A percentile compares a stretch with the other conserved stretches of the same genome.
phyloP scores from a whole-genome alignment of 1,140 invertebrate species.

The Drosophila ogumai region DNA sequence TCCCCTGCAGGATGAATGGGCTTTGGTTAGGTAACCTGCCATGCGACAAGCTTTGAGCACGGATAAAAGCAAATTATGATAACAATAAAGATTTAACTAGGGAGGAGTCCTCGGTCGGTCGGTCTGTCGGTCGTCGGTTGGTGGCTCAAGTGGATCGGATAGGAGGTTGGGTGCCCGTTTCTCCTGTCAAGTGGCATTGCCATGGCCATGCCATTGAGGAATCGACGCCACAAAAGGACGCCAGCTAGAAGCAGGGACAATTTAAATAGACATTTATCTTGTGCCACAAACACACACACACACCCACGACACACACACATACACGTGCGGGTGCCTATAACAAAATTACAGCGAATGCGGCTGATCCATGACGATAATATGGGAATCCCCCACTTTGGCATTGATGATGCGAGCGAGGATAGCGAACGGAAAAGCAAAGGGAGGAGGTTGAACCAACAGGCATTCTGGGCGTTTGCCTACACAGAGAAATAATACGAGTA shows the following conservation, averaged over 20 bases:
- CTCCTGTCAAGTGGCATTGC: slow-evolving; percentile 50
- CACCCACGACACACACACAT: slow-evolving; percentile 22
- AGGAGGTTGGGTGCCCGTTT: slow-evolving; percentile 7
- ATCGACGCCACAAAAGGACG: slow-evolving; percentile 53
- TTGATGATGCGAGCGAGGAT: slow-evolving; percentile 60
- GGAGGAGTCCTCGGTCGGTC: slow-evolving; percentile 15
- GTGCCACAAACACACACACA: slow-evolving; percentile 54
- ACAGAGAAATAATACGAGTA: background rate
- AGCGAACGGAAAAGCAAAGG: background rate
- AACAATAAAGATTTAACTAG: slow-evolving; percentile 84
- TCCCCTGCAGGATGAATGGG: slow-evolving; percentile 17
- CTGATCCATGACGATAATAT: slow-evolving; percentile 73
- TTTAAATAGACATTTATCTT: slow-evolving; percentile 84
- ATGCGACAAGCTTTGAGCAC: slow-evolving; percentile 73
- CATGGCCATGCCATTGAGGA: slow-evolving; percentile 49
- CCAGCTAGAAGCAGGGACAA: slow-evolving; percentile 65
- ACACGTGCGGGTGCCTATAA: slow-evolving; percentile 67
- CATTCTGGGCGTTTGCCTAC: slow-evolving; percentile 33
- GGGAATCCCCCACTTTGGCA: slow-evolving; percentile 33
- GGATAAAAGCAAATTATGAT: slow-evolving; percentile 83
- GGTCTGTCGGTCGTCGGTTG: slow-evolving; percentile 4
- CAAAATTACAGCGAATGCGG: slow-evolving; percentile 73
- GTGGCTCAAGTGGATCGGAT: slow-evolving; percentile 19
- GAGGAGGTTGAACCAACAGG: slow-evolving; percentile 11
- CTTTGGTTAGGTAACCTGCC: slow-evolving; percentile 57